phyloP scores from a whole-genome alignment of 2,113 vertebrate species.

The Plotosus lineatus region DNA sequence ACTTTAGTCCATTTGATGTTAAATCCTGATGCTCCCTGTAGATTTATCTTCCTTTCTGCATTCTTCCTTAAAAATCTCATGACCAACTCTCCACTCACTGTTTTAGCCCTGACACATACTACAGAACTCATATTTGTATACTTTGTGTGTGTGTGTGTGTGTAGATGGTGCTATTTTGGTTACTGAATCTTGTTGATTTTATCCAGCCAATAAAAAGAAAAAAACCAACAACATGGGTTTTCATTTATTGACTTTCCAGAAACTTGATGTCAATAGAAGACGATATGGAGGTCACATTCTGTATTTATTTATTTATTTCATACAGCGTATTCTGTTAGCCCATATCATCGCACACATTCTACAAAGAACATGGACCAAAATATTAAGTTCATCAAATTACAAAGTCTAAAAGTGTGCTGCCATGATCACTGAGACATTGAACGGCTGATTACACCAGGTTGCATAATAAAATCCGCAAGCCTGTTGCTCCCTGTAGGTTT shows the following conservation, averaged over 20 bases:
- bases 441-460: slow-evolving; percentile 22
- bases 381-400: neutral
- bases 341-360: neutral
- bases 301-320: neutral
- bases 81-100: neutral
- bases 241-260: neutral
- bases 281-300: neutral
- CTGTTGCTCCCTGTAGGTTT: slow-evolving; percentile 13
- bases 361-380: neutral
- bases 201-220: neutral
- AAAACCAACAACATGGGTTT: neutral
- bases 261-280: neutral
- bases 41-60: neutral
- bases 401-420: neutral
- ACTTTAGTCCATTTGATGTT: neutral
- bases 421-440: slow-evolving; percentile 28
- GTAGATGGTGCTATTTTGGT: neutral
- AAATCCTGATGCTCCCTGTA: neutral
- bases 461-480: slow-evolving; percentile 23
- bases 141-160: neutral
- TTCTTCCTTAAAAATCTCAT: neutral
- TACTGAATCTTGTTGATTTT: neutral
- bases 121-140: neutral
- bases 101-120: neutral
- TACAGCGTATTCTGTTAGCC: neutral